phyloP scores from a whole-genome alignment of 2,888 invertebrate species.

The Oligia latruncula region DNA sequence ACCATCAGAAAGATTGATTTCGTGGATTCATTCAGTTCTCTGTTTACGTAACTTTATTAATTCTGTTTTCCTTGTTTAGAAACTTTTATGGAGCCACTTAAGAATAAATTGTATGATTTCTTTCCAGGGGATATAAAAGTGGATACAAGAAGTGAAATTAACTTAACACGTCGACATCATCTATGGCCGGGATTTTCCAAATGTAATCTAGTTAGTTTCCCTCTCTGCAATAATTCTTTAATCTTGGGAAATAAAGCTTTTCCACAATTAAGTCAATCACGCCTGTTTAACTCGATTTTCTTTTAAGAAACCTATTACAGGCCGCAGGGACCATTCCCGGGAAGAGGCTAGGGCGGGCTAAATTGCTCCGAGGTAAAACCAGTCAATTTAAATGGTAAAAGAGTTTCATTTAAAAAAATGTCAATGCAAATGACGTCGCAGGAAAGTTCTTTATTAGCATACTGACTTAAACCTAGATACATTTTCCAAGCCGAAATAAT shows the following conservation, averaged over 20 bases:
- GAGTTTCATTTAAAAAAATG: slow-evolving; percentile 83
- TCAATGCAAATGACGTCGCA: slow-evolving; percentile 78
- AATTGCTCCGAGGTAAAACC: slow-evolving; percentile 85
- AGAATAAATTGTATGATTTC: slow-evolving; percentile 26
- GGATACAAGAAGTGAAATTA: slow-evolving; percentile 32
- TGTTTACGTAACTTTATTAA: slow-evolving; percentile 36
- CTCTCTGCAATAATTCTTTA: slow-evolving; percentile 70
- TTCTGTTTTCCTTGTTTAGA: not conserved
- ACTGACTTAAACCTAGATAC: slow-evolving; percentile 59
- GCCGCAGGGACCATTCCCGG: slow-evolving; percentile 83
- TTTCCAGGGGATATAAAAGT: slow-evolving; percentile 25
- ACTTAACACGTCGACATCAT: slow-evolving; percentile 40
- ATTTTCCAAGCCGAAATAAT: slow-evolving; percentile 41
- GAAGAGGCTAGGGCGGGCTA: slow-evolving; percentile 75
- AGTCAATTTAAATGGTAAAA: slow-evolving; percentile 88
- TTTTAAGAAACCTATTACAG: slow-evolving; percentile 87
- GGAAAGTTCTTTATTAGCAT: slow-evolving; percentile 65
- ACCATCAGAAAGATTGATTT: slow-evolving; percentile 46
- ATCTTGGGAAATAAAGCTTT: slow-evolving; percentile 77
- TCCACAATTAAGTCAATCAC: slow-evolving; percentile 86
- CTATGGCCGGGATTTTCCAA: slow-evolving; percentile 35
- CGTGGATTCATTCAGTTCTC: slow-evolving; percentile 18
- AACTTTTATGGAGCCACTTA: not conserved
- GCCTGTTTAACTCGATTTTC: slow-evolving; percentile 87
- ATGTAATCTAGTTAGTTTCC: slow-evolving; percentile 61